Conservation (phyloP, 1,140 invertebrate species). For the Muscidifurax raptorellus region DNA sequence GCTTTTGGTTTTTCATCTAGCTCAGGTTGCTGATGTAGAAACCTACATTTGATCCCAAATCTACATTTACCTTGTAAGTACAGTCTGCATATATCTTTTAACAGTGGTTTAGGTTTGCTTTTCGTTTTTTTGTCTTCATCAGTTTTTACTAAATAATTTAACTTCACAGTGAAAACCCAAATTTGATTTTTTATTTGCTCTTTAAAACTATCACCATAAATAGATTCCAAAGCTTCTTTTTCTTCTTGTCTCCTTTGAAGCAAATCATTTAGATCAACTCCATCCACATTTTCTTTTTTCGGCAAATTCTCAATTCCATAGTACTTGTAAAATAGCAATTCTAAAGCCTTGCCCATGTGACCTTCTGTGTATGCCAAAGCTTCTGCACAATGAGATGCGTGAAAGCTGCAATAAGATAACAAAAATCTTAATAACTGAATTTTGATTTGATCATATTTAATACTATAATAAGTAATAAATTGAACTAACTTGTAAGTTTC, state of each 20-base stretch:
- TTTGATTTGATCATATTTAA: not conserved
- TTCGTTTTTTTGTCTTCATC: slow-evolving; percentile 77
- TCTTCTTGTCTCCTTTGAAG: slow-evolving; percentile 81
- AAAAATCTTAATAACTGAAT: slow-evolving; percentile 40
- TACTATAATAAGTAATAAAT: slow-evolving; percentile 21
- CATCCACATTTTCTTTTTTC: slow-evolving; percentile 56
- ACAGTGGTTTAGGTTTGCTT: slow-evolving; percentile 74
- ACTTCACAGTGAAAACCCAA: slow-evolving; percentile 81
- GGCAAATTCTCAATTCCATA: slow-evolving; percentile 74
- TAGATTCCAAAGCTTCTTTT: slow-evolving; percentile 83
- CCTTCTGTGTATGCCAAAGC: slow-evolving; percentile 80
- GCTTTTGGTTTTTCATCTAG: slow-evolving; percentile 68
- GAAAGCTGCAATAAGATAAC: slow-evolving; percentile 82
- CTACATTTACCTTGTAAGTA: slow-evolving; percentile 82
- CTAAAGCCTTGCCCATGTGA: slow-evolving; percentile 81
- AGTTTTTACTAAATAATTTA: slow-evolving; percentile 81
- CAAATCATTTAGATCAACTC: slow-evolving; percentile 75
- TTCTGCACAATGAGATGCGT: slow-evolving; percentile 83
- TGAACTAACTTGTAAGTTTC: slow-evolving; percentile 77
- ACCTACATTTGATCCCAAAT: slow-evolving; percentile 83
- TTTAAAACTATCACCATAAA: slow-evolving; percentile 82
- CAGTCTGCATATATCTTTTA: slow-evolving; percentile 81
- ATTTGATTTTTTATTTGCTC: slow-evolving; percentile 80
- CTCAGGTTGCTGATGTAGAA: slow-evolving; percentile 79
- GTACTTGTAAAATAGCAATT: slow-evolving; percentile 83